Conservation (phyloP, 2,797 vertebrate species). For the Crocidura indochinensis region DNA sequence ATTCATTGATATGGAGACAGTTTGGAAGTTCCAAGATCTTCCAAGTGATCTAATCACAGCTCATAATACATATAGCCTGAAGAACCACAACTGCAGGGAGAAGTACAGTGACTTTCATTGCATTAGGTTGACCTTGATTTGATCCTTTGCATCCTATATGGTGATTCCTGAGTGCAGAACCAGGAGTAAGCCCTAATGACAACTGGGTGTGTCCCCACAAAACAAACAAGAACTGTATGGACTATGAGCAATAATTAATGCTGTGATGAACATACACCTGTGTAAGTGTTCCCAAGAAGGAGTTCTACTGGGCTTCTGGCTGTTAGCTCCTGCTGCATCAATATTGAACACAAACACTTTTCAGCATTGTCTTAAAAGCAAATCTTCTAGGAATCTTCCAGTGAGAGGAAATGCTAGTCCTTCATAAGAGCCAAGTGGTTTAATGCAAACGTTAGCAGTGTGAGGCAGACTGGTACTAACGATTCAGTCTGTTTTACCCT, state of each 20-base stretch:
- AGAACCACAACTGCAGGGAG: not conserved
- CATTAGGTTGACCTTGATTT: too few relatives aligned
- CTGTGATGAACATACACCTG: too few relatives aligned
- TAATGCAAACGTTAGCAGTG: not conserved
- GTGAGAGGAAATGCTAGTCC: not conserved
- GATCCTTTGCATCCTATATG: too few relatives aligned
- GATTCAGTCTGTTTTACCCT: not conserved
- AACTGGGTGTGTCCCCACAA: too few relatives aligned
- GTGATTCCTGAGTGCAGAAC: too few relatives aligned
- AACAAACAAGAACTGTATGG: too few relatives aligned
- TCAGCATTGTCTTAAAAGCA: not conserved
- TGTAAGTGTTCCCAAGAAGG: not conserved
- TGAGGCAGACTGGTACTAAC: not conserved
- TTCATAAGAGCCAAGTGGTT: not conserved
- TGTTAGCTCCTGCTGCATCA: not conserved
- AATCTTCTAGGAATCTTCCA: not conserved
- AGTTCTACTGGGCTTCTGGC: not conserved
- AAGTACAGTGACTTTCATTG: too few relatives aligned
- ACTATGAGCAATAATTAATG: too few relatives aligned
- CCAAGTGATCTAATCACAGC: not conserved
- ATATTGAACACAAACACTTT: not conserved
- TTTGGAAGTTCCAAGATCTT: not conserved
- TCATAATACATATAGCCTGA: not conserved
- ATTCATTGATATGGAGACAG: not conserved
- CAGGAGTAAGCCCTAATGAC: too few relatives aligned